phyloP scores from a whole-genome alignment of 2,113 vertebrate species.

The Indicator indicator region DNA sequence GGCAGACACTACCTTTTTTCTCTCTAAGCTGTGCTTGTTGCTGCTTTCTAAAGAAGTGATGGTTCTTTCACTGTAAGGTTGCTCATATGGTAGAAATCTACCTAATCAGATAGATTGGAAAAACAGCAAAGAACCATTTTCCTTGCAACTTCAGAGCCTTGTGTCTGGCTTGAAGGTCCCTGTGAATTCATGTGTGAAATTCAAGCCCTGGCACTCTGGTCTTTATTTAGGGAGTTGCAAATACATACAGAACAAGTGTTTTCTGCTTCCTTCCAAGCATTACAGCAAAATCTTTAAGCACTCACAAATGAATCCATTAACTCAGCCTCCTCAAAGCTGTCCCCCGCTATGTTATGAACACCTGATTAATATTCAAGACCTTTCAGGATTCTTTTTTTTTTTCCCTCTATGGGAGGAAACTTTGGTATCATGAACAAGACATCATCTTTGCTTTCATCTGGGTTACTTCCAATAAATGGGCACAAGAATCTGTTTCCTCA shows the following conservation, averaged over 20 bases:
- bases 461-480: background rate
- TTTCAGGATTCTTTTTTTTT: background rate
- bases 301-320: background rate
- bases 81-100: background rate
- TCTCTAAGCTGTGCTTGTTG: background rate
- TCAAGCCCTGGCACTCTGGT: conserved; percentile 3
- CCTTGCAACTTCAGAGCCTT: background rate
- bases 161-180: conserved; percentile 6
- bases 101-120: background rate
- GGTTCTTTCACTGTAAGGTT: background rate
- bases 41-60: background rate
- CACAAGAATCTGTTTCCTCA: background rate
- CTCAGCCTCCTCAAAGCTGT: background rate
- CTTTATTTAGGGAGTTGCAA: conserved; percentile 15
- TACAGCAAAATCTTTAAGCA: background rate
- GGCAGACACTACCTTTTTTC: background rate
- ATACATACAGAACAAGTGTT: background rate
- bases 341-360: background rate
- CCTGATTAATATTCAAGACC: background rate
- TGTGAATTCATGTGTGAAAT: conserved; percentile 30
- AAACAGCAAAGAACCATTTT: background rate
- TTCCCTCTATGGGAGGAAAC: background rate
- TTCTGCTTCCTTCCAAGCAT: background rate
- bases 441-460: background rate
- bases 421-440: background rate